Evolutionary conservation across 1,140 invertebrate species (phyloP).

Genomic region (Chlorops oryzae): DNA sequence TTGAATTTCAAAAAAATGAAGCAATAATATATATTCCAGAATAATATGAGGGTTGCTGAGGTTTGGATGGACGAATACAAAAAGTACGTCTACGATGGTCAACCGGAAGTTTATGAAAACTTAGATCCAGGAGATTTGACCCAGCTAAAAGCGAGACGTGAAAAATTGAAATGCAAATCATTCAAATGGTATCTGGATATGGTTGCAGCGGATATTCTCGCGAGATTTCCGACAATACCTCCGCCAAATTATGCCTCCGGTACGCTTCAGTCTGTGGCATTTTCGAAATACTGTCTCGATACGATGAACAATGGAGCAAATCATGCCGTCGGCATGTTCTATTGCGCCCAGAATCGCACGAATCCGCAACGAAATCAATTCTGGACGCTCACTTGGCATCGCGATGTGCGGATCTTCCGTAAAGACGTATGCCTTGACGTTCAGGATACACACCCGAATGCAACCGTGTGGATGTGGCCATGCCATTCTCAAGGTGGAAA

Average conservation of each 20-base stretch:
- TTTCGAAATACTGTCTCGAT: conserved; percentile 69
- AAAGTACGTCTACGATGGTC: conserved; percentile 62
- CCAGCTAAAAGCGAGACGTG: conserved; percentile 59
- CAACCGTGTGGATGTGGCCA: conserved; percentile 65
- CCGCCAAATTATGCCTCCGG: conserved; percentile 66
- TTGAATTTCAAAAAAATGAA: background rate
- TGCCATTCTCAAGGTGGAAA: conserved; percentile 71
- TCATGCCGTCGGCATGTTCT: conserved; percentile 56
- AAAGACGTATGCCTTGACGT: conserved; percentile 72
- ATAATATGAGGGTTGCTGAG: conserved; percentile 73
- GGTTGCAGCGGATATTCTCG: conserved; percentile 69
- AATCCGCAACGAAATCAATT: conserved; percentile 31
- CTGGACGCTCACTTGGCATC: conserved; percentile 55
- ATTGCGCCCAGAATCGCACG: conserved; percentile 27
- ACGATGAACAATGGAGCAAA: conserved; percentile 58
- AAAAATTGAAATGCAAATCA: conserved; percentile 67
- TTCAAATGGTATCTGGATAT: conserved; percentile 83
- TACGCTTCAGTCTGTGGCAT: conserved; percentile 62
- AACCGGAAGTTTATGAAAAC: conserved; percentile 55
- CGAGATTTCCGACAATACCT: conserved; percentile 72
- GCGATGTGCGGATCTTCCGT: conserved; percentile 63
- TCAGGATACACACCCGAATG: conserved; percentile 54
- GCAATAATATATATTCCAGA: conserved; percentile 47
- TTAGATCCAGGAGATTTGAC: conserved; percentile 65
- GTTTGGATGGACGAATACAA: conserved; percentile 89